Conservation (phyloP, 2,797 vertebrate species). For the Enteromius fasciolatus region DNA sequence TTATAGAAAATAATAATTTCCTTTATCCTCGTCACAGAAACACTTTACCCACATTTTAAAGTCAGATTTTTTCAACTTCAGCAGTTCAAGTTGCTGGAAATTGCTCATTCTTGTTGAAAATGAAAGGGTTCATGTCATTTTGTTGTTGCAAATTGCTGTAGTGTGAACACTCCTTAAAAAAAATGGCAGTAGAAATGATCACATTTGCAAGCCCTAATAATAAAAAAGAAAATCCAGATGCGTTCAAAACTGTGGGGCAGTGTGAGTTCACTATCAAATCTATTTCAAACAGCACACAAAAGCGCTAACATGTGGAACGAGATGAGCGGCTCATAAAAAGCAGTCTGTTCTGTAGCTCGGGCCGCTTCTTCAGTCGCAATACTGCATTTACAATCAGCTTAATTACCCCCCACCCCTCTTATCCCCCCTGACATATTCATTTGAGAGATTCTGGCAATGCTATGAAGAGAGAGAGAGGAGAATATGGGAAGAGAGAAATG, state of each 20-base stretch:
- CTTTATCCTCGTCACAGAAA: neutral
- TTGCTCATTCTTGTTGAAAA: neutral
- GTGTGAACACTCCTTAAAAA: no score
- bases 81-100: neutral
- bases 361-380: constrained; percentile 69
- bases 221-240: neutral
- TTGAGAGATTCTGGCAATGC: constrained; percentile 80
- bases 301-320: constrained; percentile 35
- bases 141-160: neutral
- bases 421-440: constrained; percentile 80
- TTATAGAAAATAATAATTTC: neutral
- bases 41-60: neutral
- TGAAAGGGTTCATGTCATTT: neutral
- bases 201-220: neutral
- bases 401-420: constrained; percentile 78
- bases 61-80: neutral
- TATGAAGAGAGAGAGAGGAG: constrained; percentile 53
- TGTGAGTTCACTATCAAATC: constrained; percentile 20
- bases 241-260: neutral
- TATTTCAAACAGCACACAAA: constrained; percentile 25
- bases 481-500: constrained; percentile 43
- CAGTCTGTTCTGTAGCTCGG: constrained; percentile 76
- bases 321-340: constrained; percentile 63
- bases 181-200: neutral
- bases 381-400: constrained; percentile 73